These are phyloP conservation scores for Forpus xanthops DNA, from an alignment of 2,797 vertebrate species.

Conservation along the genomic window DNA sequence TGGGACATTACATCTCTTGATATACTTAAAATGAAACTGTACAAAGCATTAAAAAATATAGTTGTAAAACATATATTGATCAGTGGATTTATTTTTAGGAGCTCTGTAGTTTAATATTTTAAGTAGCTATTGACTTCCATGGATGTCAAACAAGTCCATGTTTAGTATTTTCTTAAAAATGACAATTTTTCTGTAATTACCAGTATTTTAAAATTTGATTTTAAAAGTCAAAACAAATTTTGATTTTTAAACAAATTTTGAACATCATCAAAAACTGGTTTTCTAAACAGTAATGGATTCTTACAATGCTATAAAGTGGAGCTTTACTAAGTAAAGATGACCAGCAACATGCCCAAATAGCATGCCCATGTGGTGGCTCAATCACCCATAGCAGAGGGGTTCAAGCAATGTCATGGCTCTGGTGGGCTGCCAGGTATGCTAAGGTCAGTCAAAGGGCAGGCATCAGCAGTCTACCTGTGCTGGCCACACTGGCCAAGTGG, in stretches of 20 bases:
- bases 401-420: fast-evolving
- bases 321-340: neutral
- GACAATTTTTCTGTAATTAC: neutral
- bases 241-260: neutral
- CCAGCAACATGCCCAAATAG: fast-evolving
- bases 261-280: neutral
- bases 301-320: neutral
- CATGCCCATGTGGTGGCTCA: fast-evolving
- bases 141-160: neutral
- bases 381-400: neutral
- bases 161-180: neutral
- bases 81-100: neutral
- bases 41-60: neutral
- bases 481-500: fast-evolving
- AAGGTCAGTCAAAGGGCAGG: fast-evolving
- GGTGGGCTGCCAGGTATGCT: neutral
- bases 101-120: neutral
- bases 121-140: neutral
- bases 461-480: neutral
- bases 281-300: neutral
- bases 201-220: neutral
- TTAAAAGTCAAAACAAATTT: neutral
- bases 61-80: neutral
- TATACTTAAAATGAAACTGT: neutral
- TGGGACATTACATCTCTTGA: neutral